Evolutionary conservation across 2,888 invertebrate genomes (phyloP), one percentile per base, ranked within the genome.

Genomic region (Limnephilus rhombicus): DNA sequence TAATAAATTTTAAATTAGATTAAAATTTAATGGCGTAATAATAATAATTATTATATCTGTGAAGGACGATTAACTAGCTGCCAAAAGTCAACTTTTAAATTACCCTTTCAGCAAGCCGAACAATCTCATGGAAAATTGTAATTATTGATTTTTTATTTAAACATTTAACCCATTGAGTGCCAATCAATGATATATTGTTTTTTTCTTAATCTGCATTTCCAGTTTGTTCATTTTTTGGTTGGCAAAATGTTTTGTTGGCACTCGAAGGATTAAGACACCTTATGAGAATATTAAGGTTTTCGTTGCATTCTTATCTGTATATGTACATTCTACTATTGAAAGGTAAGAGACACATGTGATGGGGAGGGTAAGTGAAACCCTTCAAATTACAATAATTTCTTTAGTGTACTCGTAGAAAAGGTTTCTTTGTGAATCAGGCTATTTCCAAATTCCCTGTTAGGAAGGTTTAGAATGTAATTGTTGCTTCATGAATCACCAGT

Each of bases 101-200:
- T 12, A 86, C 29, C n/a, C n/a, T 29, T 18, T 90, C 82, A 81
- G 13, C 81, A 90, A 88, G 53, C 31, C 34, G 29, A 68, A 88
- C 88, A 68, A 34, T 88, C 15, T 80, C 37, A 80, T 29, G 41
- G 45, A 91, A 86, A 88, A 89, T 91, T 82, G 80, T 91, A 85
- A 89, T 90, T 91, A 90, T 85, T 37, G 82, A 29, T 86, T 86
- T 86, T 45, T 86, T 86, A 41, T 45, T 45, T 45, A 45, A 13
- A n/a, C 41, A 34, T 18, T 34, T 82, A 31, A 82, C 31, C 82
- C 34, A 31, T 82, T 82, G 82, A 82, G 82, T 82, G 82, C 82
- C 82, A 82, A 82, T 34, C 31, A 82, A 82, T 31, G 13, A 31
- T 34, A 34, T 82, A 82, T 82, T 34, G 34, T 82, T 82, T 24